Evolutionary conservation across 2,113 vertebrate genomes (phyloP).

Genomic region (Ophthalmolycus amberensis): DNA sequence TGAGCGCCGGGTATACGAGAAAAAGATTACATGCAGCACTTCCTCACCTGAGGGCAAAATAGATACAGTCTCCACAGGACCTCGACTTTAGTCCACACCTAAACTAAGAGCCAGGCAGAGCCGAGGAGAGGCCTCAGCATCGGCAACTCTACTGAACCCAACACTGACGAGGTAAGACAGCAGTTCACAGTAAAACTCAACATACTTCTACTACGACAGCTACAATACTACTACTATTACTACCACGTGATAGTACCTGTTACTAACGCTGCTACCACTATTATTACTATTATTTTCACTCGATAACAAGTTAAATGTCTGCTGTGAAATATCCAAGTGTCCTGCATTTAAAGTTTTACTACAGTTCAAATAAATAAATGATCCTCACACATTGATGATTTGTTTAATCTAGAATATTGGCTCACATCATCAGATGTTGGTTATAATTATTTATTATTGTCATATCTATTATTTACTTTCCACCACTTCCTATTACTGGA

Average conservation of each 20-base stretch:
- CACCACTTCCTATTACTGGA: neutral
- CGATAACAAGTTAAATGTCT: neutral
- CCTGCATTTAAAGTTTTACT: neutral
- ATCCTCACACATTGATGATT: neutral
- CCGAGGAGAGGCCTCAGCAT: neutral
- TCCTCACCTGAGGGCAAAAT: slow-evolving; percentile 16
- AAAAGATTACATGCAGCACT: neutral
- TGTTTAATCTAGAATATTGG: neutral
- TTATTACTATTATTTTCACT: neutral
- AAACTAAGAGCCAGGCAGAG: neutral
- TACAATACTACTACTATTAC: neutral
- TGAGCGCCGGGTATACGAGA: neutral
- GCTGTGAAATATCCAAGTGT: neutral
- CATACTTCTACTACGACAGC: neutral
- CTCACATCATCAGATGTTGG: neutral
- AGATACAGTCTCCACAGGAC: neutral
- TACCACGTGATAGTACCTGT: neutral
- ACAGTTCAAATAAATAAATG: neutral
- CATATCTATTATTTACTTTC: neutral
- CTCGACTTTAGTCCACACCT: neutral
- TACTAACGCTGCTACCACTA: too few species aligned
- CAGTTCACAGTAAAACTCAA: neutral
- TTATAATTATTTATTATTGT: neutral
- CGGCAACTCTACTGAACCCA: slow-evolving; percentile 4
- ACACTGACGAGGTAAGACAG: slow-evolving; percentile 52